These are phyloP conservation scores for Lagocephalus sceleratus DNA, from an alignment of 2,797 vertebrate genomes.

Conservation along the genomic window DNA sequence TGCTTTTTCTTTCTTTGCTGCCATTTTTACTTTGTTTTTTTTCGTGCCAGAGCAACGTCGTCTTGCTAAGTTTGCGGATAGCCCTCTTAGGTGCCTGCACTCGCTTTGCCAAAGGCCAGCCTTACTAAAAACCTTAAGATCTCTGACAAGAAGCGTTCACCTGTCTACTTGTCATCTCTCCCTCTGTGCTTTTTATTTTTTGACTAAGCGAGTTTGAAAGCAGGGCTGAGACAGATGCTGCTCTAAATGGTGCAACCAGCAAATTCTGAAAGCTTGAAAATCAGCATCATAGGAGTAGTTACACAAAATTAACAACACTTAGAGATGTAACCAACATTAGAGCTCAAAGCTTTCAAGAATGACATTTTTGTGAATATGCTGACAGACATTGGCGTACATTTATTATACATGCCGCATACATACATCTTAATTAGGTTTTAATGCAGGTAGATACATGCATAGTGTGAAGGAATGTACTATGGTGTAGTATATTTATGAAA, in stretches of 20 bases:
- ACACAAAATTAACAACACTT: no score
- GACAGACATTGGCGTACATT: no score
- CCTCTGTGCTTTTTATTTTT: not conserved
- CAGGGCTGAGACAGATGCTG: constrained; percentile 1
- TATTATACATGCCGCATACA: not conserved
- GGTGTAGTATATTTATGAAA: constrained; percentile 17
- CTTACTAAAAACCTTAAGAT: constrained; percentile 31
- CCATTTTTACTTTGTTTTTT: constrained; percentile 16
- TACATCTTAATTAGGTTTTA: no score
- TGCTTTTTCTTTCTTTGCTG: constrained; percentile 37
- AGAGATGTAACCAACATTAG: no score
- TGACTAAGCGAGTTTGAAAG: constrained; percentile 16
- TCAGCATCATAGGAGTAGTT: constrained; percentile 5
- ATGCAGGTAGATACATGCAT: constrained; percentile 7
- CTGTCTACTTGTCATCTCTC: constrained; percentile 6
- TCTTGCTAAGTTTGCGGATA: constrained; percentile 21
- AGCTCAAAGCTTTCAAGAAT: no score
- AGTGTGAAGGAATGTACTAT: not conserved
- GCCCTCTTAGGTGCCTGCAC: constrained; percentile 37
- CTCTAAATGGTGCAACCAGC: constrained; percentile 8
- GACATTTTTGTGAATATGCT: constrained; percentile 2
- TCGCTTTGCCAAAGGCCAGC: constrained; percentile 48
- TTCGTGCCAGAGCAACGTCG: constrained; percentile 26
- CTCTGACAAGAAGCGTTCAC: constrained; percentile 29
- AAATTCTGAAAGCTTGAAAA: constrained; percentile 7